Evolutionary conservation across 1,140 invertebrate genomes (phyloP).

Genomic region (Drosophila nigromelanica): DNA sequence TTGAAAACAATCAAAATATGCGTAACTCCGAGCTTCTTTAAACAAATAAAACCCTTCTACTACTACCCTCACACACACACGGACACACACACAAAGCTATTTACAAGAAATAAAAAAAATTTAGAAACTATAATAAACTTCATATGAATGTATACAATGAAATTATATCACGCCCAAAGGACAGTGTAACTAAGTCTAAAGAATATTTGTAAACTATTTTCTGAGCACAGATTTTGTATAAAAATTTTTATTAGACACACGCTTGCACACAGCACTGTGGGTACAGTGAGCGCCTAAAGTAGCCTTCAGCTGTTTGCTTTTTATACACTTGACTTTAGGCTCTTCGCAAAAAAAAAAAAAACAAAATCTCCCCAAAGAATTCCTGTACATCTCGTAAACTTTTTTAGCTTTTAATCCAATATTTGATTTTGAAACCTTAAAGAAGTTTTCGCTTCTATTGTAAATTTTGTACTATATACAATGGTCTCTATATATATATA

Average conservation of each 20-base stretch:
- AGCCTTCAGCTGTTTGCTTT: slow-evolving; percentile 73
- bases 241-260: slow-evolving; percentile 75
- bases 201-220: slow-evolving; percentile 80
- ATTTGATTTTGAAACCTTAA: slow-evolving; percentile 19
- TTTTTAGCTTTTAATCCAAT: slow-evolving; percentile 3
- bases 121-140: slow-evolving; percentile 10
- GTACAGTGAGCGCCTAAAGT: slow-evolving; percentile 42
- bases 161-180: slow-evolving; percentile 73
- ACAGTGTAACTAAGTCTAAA: slow-evolving; percentile 80
- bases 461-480: slow-evolving; percentile 83
- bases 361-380: not conserved
- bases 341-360: slow-evolving; percentile 12
- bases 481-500: slow-evolving; percentile 49
- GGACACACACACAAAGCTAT: slow-evolving; percentile 40
- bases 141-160: slow-evolving; percentile 36
- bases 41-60: slow-evolving; percentile 18
- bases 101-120: slow-evolving; percentile 23
- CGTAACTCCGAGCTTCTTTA: slow-evolving; percentile 75
- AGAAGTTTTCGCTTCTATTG: slow-evolving; percentile 70
- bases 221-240: slow-evolving; percentile 80
- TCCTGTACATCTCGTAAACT: not conserved
- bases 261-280: slow-evolving; percentile 46
- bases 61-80: slow-evolving; percentile 23
- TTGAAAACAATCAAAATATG: slow-evolving; percentile 76
- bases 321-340: slow-evolving; percentile 60